phyloP scores from a whole-genome alignment of 2,797 vertebrate species.

The Tiaroga cobitis region DNA sequence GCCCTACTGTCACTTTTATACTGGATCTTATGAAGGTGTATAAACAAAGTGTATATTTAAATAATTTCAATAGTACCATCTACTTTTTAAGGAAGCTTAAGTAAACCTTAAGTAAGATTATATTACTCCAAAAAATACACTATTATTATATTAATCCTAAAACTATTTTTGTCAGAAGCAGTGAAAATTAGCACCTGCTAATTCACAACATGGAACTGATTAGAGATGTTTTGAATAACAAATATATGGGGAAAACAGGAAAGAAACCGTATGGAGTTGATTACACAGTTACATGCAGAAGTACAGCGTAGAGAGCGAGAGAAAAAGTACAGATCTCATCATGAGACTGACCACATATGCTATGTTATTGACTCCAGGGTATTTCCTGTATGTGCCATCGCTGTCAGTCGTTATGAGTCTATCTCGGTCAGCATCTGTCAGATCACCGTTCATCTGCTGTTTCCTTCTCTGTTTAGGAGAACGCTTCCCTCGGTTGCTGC shows the following conservation, averaged over 20 bases:
- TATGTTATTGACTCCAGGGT: slow-evolving; percentile 94
- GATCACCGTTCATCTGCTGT: slow-evolving; percentile 87
- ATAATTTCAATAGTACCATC: background rate
- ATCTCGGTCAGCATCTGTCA: slow-evolving; percentile 90
- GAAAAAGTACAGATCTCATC: background rate
- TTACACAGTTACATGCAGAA: background rate
- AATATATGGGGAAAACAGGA: background rate
- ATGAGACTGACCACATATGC: slow-evolving; percentile 87
- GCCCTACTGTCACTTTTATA: background rate
- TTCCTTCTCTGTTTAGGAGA: slow-evolving; percentile 91
- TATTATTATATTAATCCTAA: background rate
- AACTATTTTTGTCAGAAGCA: background rate
- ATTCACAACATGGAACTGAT: background rate
- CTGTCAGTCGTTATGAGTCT: slow-evolving; percentile 90
- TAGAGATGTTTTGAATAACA: slow-evolving; percentile 5
- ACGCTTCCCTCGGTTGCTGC: slow-evolving; percentile 85
- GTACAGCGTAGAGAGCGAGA: background rate
- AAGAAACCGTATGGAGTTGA: background rate
- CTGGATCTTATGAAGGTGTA: background rate
- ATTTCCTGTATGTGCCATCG: slow-evolving; percentile 91
- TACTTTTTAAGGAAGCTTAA: background rate
- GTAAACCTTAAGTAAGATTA: background rate
- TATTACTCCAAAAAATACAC: background rate
- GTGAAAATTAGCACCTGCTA: background rate
- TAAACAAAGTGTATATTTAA: background rate